A percentile compares a stretch with the other conserved stretches of the same genome.
Evolutionary conservation across 1,140 invertebrate genomes (phyloP).

Genomic region (Caerostris extrusa): DNA sequence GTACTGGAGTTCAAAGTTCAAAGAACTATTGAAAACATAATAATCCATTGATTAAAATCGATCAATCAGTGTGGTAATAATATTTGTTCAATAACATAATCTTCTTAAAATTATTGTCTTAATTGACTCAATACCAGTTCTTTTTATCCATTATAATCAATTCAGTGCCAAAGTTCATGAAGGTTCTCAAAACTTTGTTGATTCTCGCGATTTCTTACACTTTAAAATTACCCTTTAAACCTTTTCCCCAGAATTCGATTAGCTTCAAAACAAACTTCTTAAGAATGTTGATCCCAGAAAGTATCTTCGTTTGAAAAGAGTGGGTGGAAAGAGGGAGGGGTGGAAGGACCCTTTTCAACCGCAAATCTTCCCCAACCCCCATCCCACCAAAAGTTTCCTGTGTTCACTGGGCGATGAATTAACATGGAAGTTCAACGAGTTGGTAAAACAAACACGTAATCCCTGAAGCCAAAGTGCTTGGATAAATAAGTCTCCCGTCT

Average conservation of each 20-base stretch:
- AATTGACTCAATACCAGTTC: neutral
- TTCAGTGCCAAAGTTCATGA: neutral
- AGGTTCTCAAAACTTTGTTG: neutral
- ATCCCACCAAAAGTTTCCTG: neutral
- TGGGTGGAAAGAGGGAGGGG: neutral
- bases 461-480: slow-evolving; percentile 22
- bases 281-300: slow-evolving; percentile 27
- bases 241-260: neutral
- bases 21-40: too few relatives aligned
- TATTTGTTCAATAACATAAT: neutral
- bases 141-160: neutral
- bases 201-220: neutral
- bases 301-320: neutral
- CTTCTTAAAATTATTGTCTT: neutral
- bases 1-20: too few relatives aligned
- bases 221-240: slow-evolving; percentile 9
- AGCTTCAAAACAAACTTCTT: slow-evolving; percentile 25
- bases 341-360: neutral
- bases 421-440: slow-evolving; percentile 18
- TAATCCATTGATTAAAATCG: too few relatives aligned
- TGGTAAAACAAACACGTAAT: slow-evolving; percentile 59
- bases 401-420: slow-evolving; percentile 24
- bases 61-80: too few relatives aligned
- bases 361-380: neutral
- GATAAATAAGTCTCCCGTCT: slow-evolving; percentile 1